Conservation (phyloP, 2,797 vertebrate species). For the Chanos chanos region DNA sequence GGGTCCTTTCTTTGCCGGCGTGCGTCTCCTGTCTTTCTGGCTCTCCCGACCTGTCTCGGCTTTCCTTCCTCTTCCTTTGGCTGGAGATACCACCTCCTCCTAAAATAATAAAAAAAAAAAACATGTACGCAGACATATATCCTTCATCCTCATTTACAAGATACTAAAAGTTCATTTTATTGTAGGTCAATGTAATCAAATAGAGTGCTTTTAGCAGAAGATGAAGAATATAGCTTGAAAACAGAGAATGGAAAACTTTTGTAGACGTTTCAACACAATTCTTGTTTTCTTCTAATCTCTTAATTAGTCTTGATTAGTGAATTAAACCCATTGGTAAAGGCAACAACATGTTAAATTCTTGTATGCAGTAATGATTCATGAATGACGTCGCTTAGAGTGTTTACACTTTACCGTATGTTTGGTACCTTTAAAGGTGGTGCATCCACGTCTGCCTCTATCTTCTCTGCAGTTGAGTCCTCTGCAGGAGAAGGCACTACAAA, state of each 20-base stretch:
- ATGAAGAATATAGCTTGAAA: too few relatives aligned
- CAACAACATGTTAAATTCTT: too few relatives aligned
- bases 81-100: slow-evolving; percentile 49
- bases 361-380: background rate
- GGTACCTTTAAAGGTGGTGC: slow-evolving; percentile 17
- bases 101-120: slow-evolving; percentile 10
- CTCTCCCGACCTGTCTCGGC: slow-evolving; percentile 32
- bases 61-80: slow-evolving; percentile 54
- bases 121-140: background rate
- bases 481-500: slow-evolving; percentile 57
- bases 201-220: background rate
- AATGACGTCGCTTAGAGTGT: background rate
- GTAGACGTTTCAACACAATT: too few relatives aligned
- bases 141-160: too few relatives aligned
- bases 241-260: too few relatives aligned
- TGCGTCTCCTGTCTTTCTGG: slow-evolving; percentile 46
- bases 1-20: slow-evolving; percentile 39
- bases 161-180: too few relatives aligned
- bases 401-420: too few relatives aligned
- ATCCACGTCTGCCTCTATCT: slow-evolving; percentile 55
- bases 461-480: slow-evolving; percentile 55
- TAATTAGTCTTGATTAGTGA: too few relatives aligned
- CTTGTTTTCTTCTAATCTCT: too few relatives aligned
- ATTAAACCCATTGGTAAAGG: too few relatives aligned
- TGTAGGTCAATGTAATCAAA: too few relatives aligned